phyloP scores from a whole-genome alignment of 2,888 invertebrate genomes.

The Gymnocheta viridis region DNA sequence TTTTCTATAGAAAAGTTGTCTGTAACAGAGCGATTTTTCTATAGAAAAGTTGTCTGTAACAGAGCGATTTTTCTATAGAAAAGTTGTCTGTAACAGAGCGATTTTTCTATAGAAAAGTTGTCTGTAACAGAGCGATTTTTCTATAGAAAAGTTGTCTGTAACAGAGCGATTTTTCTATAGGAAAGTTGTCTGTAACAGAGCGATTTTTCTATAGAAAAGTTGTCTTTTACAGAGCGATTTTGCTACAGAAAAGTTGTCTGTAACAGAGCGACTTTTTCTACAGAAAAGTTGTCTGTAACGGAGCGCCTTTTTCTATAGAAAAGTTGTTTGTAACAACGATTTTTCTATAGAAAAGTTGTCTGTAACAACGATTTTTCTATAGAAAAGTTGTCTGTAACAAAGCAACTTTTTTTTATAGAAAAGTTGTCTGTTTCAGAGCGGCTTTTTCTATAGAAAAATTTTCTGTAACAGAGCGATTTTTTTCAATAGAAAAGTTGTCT shows the following conservation, averaged over 20 bases:
- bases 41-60: not conserved
- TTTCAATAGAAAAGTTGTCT: not conserved
- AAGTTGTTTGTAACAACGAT: not conserved
- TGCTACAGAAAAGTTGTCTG: not conserved
- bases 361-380: not conserved
- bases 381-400: not conserved
- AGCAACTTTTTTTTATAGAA: not conserved
- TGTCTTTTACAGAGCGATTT: not conserved
- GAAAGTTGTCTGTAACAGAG: too few species aligned
- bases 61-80: not conserved
- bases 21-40: not conserved
- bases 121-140: too few species aligned
- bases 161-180: too few species aligned
- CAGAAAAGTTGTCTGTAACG: too few species aligned
- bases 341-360: not conserved
- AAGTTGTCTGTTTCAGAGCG: not conserved
- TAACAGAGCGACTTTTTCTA: not conserved
- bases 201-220: too few species aligned
- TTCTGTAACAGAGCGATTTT: not conserved
- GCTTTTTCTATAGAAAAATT: not conserved
- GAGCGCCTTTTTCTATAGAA: not conserved
- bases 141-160: too few species aligned
- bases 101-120: not conserved
- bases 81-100: not conserved
- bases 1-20: not conserved